phyloP scores from a whole-genome alignment of 2,888 invertebrate species.

The Epiperipatus broadwayi region DNA sequence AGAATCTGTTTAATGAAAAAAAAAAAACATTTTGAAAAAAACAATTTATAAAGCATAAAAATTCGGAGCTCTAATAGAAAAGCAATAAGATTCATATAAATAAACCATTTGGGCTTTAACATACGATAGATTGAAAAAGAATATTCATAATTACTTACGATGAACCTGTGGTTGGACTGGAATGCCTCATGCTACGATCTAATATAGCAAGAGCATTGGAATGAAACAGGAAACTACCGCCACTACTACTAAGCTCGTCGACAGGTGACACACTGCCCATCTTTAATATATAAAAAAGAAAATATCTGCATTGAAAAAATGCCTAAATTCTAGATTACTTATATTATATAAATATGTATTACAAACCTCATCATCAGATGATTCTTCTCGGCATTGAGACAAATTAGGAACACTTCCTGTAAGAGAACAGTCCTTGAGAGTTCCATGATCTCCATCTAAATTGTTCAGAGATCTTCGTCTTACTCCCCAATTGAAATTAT shows the following conservation, averaged over 20 bases:
- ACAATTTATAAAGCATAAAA: too few relatives aligned
- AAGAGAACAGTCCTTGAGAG: constrained; percentile 16
- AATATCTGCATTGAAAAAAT: constrained; percentile 6
- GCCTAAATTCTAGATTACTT: neutral
- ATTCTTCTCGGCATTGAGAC: constrained; percentile 39
- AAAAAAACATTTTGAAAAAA: too few relatives aligned
- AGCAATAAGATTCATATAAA: too few relatives aligned
- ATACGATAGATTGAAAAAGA: too few relatives aligned
- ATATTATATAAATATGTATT: neutral
- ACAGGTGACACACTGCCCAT: constrained; percentile 38
- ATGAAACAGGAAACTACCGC: constrained; percentile 33
- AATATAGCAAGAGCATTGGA: constrained; percentile 41
- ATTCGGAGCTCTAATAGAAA: too few relatives aligned
- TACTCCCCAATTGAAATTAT: constrained; percentile 91
- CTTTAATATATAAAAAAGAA: constrained; percentile 1
- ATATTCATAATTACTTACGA: constrained; percentile 33
- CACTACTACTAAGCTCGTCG: constrained; percentile 37
- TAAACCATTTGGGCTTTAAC: too few relatives aligned
- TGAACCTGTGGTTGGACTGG: constrained; percentile 45
- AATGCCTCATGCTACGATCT: constrained; percentile 36
- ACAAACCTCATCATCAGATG: constrained; percentile 57
- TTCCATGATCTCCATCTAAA: constrained; percentile 25
- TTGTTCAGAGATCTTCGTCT: constrained; percentile 50
- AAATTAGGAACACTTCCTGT: constrained; percentile 18
- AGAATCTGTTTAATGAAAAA: too few relatives aligned